Percentiles rank a stretch among this genome's conserved stretches.
Evolutionary conservation across 2,888 invertebrate genomes (phyloP).

Genomic region (Calephelis perditalis): DNA sequence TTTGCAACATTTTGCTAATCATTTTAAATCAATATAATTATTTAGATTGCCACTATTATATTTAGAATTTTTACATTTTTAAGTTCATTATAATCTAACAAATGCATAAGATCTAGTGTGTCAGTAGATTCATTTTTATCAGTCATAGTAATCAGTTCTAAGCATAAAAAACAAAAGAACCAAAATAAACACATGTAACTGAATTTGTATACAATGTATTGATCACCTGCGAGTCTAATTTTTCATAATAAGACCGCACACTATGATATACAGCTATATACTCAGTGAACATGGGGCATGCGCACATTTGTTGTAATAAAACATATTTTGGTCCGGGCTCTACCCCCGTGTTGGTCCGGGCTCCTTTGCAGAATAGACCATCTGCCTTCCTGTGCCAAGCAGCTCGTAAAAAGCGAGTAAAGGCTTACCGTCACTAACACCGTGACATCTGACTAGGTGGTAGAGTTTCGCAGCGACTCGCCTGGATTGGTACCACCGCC

Average conservation of each 20-base stretch:
- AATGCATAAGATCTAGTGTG: constrained; percentile 30
- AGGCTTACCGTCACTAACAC: no score
- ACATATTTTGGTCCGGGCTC: background rate
- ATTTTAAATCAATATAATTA: no score
- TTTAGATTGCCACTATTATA: background rate
- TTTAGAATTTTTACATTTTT: background rate
- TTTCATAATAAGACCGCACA: constrained; percentile 24
- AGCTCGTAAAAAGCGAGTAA: no score
- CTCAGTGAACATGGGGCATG: background rate
- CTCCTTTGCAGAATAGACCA: no score
- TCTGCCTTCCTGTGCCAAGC: no score
- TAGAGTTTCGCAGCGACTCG: no score
- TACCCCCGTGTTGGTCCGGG: background rate
- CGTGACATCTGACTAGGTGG: no score
- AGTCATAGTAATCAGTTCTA: constrained; percentile 7
- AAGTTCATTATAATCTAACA: constrained; percentile 3
- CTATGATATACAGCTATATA: constrained; percentile 8
- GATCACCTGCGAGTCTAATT: constrained; percentile 26
- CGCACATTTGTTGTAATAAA: background rate
- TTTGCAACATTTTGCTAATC: no score
- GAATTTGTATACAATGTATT: constrained; percentile 23
- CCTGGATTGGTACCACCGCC: no score
- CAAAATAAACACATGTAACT: constrained; percentile 26
- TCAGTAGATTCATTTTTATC: constrained; percentile 17
- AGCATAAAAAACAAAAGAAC: constrained; percentile 25